Base-by-base conservation (phyloP, 2,113 vertebrate species). In the Burhinus bistriatus region DNA sequence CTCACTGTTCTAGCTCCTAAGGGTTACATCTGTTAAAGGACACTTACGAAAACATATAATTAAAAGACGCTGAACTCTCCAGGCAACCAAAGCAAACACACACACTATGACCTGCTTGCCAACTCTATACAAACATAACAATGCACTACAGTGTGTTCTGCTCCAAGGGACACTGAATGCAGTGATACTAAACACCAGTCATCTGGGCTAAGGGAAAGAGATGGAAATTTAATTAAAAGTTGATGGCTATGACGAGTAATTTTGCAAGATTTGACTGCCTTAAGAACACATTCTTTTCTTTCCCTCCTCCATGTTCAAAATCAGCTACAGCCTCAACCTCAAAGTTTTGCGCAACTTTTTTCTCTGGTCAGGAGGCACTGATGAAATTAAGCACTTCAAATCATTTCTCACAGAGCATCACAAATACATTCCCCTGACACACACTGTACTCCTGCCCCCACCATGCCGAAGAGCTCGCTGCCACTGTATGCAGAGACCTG, bases 71-170 rank as follows among this genome's bases (percentile, higher is more conserved):
- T 66, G 57, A 88, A 72, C 61, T 94, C 57, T 90, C 34, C 87
- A 91, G 87, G 73, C 83, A 87, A 90, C 65, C 49, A 85, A 84
- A 83, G n/a, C 69, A 87, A 92, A 82, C 49, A 84, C 30, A 59
- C 26, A 58, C 14, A 40, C 44, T 23, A 26, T 5, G 38, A 72
- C 36, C 64, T 34, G 68, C 70, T 68, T 92, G 80, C 75, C 68
- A 91, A 15, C 57, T 88, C 84, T 4, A 19, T 12, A 66, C 36
- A 78, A 95, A 79, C 40, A 71, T 54, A 95, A 90, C 73, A 95
- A 93, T 44, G 25, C 70, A 73, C n/a, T 55, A 66, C 75, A 76
- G 27, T 6, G 25, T 91, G 72, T 61, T 85, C 27, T 2, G 17
- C 71, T 69, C 85, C 78, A 21, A 84, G 58, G 64, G 69, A 90